Base-by-base conservation (phyloP, 2,888 invertebrate genomes). In the Volucella inflata region DNA sequence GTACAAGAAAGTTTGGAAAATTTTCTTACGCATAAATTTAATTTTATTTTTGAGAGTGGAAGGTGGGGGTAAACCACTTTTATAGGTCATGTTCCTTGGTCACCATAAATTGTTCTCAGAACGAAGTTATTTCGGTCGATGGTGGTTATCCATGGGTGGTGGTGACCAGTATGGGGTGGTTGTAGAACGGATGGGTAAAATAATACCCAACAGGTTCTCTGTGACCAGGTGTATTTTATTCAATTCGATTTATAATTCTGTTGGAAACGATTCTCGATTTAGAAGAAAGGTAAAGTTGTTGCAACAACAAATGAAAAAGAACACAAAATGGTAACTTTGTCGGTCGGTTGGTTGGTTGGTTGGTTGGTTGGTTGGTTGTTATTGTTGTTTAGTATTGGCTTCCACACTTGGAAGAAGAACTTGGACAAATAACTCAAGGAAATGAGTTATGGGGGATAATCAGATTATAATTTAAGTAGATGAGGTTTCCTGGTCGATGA, bases 191-290 rank as follows among this genome's bases (percentile, higher is more conserved):
- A 9, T 10, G n/a, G 12, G 14, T 14, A 68, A 60, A 62, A 62
- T 79, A 70, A 84, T 75, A 74, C 64, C 79, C 75, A 84, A 84
- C 84, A 84, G 80, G 84, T 84, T 46, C 53, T 42, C 42, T 55
- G 60, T 30, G 80, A 75, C 59, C 84, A 84, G 84, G 84, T 84
- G 84, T 67, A 76, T 79, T 80, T 80, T 84, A 80, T 80, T 80
- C 64, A 75, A 75, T 64, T 75, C 75, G 79, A 84, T 84, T 84
- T 84, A 84, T 84, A 80, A 84, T 80, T 79, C 80, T 75, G 80
- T 70, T 46, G 80, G 55, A 59, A 84, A 79, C 80, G 74, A 84
- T 79, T 84, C 75, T 80, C 80, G 70, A 71, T 71, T 84, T 70
- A 65, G 57, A 78, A 10, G 53, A 53, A 48, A 42, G 4, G 57